Evolutionary conservation across 2,797 vertebrate genomes (phyloP), one percentile per base, ranked within the genome.

Genomic region (Galaxias olidus): DNA sequence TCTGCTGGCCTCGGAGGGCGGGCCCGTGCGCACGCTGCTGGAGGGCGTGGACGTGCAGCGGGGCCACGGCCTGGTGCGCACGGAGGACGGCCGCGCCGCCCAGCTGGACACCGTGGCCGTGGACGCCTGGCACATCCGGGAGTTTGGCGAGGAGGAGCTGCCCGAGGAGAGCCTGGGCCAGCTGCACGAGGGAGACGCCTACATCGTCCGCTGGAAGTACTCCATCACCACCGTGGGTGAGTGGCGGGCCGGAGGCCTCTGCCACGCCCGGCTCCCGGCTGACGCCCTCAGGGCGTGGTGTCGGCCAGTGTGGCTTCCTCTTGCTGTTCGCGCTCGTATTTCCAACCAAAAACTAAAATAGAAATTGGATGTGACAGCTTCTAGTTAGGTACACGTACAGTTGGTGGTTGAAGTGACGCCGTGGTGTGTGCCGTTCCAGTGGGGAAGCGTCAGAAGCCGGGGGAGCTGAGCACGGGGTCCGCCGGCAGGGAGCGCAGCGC

Each of bases 201-300:
- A 94, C 71, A 86, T 94, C 81, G 85, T 94, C 64, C 91, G 92
- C 49, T 94, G 93, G 93, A 93, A 90, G 63, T 94, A 93, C 81
- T 93, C 90, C 0, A 72, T 93, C 80, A 93, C 91, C 72, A 91
- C 89, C 0, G 85, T 93, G 0, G 93, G 93, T 93, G 72, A 84
- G 91, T n/a, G n/a, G n/a, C n/a, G n/a, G n/a, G n/a, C n/a, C n/a
- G n/a, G n/a, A n/a, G n/a, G n/a, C n/a, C n/a, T n/a, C n/a, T n/a
- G n/a, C n/a, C n/a, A n/a, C n/a, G n/a, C n/a, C n/a, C n/a, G n/a
- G n/a, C n/a, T n/a, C n/a, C n/a, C n/a, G n/a, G n/a, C n/a, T n/a
- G n/a, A n/a, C n/a, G n/a, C n/a, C n/a, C n/a, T n/a, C n/a, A n/a
- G n/a, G n/a, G n/a, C n/a, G n/a, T n/a, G n/a, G n/a, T n/a, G n/a